Conservation (phyloP, 2,888 invertebrate genomes). For the Lacanobia oleracea region DNA sequence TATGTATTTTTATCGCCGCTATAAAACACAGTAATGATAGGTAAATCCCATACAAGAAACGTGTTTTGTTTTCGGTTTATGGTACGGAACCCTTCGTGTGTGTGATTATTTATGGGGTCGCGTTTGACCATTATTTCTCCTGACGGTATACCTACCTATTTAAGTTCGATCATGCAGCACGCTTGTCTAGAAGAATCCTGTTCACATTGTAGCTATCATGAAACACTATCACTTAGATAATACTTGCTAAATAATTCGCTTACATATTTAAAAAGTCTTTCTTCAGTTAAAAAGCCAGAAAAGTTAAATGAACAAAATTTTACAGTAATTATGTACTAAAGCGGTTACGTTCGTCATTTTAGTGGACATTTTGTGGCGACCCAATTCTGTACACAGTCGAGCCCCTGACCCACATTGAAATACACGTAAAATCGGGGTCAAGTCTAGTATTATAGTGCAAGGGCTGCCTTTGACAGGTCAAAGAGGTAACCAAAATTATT, state of each 20-base stretch:
- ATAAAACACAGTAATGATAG: too few species aligned
- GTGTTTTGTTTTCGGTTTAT: too few species aligned
- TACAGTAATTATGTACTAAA: constrained; percentile 37
- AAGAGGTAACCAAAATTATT: constrained; percentile 39
- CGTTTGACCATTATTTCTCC: too few species aligned
- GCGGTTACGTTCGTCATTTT: constrained; percentile 44
- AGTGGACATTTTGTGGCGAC: constrained; percentile 66
- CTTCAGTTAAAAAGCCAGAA: background rate
- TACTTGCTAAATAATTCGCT: background rate
- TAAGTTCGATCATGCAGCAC: too few species aligned
- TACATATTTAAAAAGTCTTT: background rate
- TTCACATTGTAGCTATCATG: too few species aligned
- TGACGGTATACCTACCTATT: too few species aligned
- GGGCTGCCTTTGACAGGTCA: constrained; percentile 33
- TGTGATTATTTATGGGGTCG: too few species aligned
- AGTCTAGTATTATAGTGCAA: constrained; percentile 65
- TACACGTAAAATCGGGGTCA: constrained; percentile 74
- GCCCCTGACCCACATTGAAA: constrained; percentile 79
- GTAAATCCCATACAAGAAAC: too few species aligned
- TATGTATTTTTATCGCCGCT: too few species aligned
- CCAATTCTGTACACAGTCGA: constrained; percentile 64
- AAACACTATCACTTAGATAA: too few species aligned
- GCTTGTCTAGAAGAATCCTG: too few species aligned
- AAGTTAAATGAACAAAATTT: constrained; percentile 21
- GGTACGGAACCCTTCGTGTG: too few species aligned